Evolutionary conservation across 1,140 invertebrate species (phyloP).

Genomic region (Drosophila tsacasi): DNA sequence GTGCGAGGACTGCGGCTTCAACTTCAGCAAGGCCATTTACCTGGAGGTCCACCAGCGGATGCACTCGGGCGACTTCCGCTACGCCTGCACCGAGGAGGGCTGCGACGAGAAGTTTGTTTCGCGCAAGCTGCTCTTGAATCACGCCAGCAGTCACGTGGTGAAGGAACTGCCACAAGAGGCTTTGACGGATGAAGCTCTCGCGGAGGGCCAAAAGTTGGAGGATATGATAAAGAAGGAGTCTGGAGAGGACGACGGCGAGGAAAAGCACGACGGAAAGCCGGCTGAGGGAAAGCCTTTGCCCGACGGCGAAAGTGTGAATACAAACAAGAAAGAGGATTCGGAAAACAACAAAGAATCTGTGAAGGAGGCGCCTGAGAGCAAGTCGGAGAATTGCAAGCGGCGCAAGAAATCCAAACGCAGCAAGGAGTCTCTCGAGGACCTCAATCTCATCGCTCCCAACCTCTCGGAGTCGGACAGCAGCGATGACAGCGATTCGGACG

Average conservation of each 20-base stretch:
- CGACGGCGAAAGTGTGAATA: slow-evolving; percentile 5
- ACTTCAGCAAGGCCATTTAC: slow-evolving; percentile 91
- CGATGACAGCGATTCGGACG: slow-evolving; percentile 89
- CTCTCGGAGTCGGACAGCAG: slow-evolving; percentile 92
- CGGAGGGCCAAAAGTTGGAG: background rate
- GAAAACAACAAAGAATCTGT: slow-evolving; percentile 64
- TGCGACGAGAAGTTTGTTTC: slow-evolving; percentile 93
- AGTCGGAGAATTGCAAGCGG: slow-evolving; percentile 68
- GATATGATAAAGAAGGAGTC: slow-evolving; percentile 38
- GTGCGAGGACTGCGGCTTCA: slow-evolving; percentile 92
- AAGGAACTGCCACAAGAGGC: slow-evolving; percentile 40
- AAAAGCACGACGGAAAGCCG: background rate
- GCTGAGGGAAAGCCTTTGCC: background rate
- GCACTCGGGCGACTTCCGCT: slow-evolving; percentile 90
- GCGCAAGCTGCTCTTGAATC: slow-evolving; percentile 90
- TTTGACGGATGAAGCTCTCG: background rate
- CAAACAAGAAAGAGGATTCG: slow-evolving; percentile 9
- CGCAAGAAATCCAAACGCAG: slow-evolving; percentile 88
- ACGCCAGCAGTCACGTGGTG: slow-evolving; percentile 86
- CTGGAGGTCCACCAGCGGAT: slow-evolving; percentile 93
- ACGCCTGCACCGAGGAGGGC: slow-evolving; percentile 88
- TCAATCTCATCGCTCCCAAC: slow-evolving; percentile 92
- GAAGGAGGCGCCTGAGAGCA: slow-evolving; percentile 22
- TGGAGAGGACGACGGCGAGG: background rate
- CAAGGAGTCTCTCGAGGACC: slow-evolving; percentile 86